These are phyloP conservation scores for Cottoperca gobio DNA, from an alignment of 2,797 vertebrate genomes.

Conservation along the genomic window DNA sequence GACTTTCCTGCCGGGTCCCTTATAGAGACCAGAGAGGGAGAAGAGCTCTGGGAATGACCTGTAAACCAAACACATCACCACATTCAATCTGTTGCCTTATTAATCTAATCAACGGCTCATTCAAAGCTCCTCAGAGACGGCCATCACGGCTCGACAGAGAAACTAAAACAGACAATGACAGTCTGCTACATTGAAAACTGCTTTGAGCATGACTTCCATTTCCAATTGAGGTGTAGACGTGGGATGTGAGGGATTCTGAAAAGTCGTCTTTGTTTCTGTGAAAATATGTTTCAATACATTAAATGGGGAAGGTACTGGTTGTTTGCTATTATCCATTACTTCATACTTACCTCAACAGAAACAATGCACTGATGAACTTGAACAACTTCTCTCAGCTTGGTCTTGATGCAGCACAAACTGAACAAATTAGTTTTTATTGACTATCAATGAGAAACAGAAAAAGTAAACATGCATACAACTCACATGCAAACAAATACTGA, in stretches of 20 bases:
- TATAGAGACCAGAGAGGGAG: constrained; percentile 63
- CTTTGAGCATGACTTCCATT: constrained; percentile 54
- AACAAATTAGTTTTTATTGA: neutral
- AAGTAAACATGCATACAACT: neutral
- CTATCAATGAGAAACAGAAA: neutral
- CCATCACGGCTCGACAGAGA: constrained; percentile 55
- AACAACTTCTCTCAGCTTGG: constrained; percentile 1
- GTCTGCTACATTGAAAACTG: constrained; percentile 46
- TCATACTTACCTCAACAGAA: constrained; percentile 26
- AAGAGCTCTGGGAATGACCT: constrained; percentile 72
- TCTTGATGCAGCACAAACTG: neutral
- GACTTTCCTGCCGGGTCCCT: constrained; percentile 64
- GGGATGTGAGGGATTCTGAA: constrained; percentile 36
- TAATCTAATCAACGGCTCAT: constrained; percentile 81
- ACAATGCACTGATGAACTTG: constrained; percentile 3
- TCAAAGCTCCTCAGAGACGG: constrained; percentile 71
- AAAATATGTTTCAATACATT: constrained; percentile 46
- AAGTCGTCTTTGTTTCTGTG: constrained; percentile 22
- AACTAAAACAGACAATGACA: constrained; percentile 74
- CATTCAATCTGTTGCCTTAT: constrained; percentile 80
- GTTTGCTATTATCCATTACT: constrained; percentile 30
- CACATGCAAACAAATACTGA: neutral
- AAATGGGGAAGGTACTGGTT: constrained; percentile 26
- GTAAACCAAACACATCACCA: constrained; percentile 81
- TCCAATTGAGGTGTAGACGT: constrained; percentile 47